A percentile compares a stretch with the other conserved stretches of the same genome.
Conservation (phyloP, 2,113 vertebrate species). For the Calyptomena viridis region DNA sequence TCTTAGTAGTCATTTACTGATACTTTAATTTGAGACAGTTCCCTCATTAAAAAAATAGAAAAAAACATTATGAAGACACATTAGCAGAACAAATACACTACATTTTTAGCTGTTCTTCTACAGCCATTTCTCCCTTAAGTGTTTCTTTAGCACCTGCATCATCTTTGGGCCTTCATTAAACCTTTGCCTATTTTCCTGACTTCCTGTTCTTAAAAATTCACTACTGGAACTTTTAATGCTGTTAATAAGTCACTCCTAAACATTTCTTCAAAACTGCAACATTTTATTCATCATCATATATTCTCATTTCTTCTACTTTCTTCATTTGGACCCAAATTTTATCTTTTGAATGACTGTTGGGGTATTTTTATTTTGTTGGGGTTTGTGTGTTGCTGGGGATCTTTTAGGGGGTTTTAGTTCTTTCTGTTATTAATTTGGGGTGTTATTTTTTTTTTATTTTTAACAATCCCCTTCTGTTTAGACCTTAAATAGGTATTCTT, state of each 20-base stretch:
- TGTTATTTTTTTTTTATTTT: neutral
- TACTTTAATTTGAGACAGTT: neutral
- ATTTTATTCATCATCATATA: neutral
- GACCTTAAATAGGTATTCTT: neutral
- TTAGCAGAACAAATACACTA: neutral
- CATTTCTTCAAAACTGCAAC: neutral
- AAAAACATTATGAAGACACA: neutral
- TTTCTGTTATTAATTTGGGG: neutral
- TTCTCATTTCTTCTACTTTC: neutral
- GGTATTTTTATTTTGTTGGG: neutral
- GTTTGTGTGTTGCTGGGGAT: neutral
- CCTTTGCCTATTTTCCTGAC: neutral
- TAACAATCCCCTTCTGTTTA: neutral
- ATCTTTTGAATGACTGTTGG: neutral
- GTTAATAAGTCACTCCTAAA: neutral
- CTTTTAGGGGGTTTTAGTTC: rapidly evolving
- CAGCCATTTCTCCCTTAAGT: neutral
- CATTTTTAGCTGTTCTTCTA: neutral
- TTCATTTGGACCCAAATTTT: neutral
- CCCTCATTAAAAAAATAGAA: neutral
- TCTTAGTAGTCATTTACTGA: neutral
- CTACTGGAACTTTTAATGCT: neutral
- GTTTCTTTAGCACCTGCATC: neutral
- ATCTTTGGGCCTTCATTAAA: neutral
- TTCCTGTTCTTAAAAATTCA: neutral